phyloP scores from a whole-genome alignment of 2,113 vertebrate genomes.

The Origma solitaria region DNA sequence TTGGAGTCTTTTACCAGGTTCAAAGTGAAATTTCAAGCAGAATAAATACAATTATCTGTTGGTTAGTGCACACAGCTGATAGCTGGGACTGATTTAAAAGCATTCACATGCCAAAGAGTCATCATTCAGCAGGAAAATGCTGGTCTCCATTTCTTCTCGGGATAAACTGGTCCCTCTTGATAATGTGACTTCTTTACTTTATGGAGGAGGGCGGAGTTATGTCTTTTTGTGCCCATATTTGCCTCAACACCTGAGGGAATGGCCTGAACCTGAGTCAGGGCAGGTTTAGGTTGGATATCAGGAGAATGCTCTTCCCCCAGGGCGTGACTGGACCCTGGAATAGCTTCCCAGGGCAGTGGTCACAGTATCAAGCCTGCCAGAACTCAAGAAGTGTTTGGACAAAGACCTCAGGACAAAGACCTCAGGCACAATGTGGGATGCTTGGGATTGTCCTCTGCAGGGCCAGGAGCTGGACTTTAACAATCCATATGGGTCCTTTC shows the following conservation, averaged over 20 bases:
- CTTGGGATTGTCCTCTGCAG: background rate
- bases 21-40: background rate
- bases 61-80: background rate
- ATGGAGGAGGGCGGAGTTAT: background rate
- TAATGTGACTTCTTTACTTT: background rate
- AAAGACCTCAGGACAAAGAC: too few species aligned
- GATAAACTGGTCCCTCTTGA: background rate
- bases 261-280: background rate
- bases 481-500: background rate
- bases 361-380: background rate
- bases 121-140: background rate
- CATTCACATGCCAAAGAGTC: background rate
- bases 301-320: background rate
- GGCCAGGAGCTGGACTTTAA: accelerated
- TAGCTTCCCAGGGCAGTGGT: background rate
- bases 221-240: background rate
- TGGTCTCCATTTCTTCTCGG: background rate
- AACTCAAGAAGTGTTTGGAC: background rate
- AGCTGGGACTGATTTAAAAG: background rate
- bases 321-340: background rate
- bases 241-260: background rate
- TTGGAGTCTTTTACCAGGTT: background rate
- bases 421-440: background rate
- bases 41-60: background rate
- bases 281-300: background rate